Base-by-base conservation (phyloP, 1,140 invertebrate genomes). In the Lordiphosa mommai region DNA sequence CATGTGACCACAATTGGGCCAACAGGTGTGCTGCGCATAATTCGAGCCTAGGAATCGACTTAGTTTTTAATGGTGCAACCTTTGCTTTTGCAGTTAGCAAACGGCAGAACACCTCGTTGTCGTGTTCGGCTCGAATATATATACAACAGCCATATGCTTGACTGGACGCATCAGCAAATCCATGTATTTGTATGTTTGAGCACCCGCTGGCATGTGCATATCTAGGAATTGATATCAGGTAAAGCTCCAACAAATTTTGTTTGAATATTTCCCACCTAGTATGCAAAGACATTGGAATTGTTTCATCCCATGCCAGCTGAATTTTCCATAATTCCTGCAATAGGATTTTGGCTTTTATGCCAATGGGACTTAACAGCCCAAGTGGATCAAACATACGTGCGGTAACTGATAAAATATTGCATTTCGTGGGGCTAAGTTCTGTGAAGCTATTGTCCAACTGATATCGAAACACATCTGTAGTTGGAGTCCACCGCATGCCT, bases 261-360 rank as follows among this genome's bases (percentile, higher is more conserved):
- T 33, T 48, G 20, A 48, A 29, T 7, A 4, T 29, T 29, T 48
- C 14, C 74, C 80, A 77, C 6, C 64, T 57, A n/a, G 46, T 16
- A 10, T 36, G 29, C 7, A 74, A 36, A 4, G 60, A 41, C 16
- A 17, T 20, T 10, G 61, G 27, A 33, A 85, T 33, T 12, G 37
- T 9, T 13, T 68, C 63, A 61, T 89, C 88, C 88, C 89, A 89
- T 7, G 66, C 72, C 17, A 85, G 36, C 27, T 77, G 60, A 51
- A 13, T 9, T 50, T 50, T 53, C 88, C 88, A 88, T 1, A 89
- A 9, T 48, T 86, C 74, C 69, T 90, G 88, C 12, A 89, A 74
- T 3, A 89, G 70, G 9, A 89, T 68, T 65, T 90, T 90, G 1
- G 73, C 76, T 6, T 14, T 51, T 9, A 89, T 72, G 5, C 76